Evolutionary conservation across 2,888 invertebrate species (phyloP).

Genomic region (Willowsia nigromaculata): DNA sequence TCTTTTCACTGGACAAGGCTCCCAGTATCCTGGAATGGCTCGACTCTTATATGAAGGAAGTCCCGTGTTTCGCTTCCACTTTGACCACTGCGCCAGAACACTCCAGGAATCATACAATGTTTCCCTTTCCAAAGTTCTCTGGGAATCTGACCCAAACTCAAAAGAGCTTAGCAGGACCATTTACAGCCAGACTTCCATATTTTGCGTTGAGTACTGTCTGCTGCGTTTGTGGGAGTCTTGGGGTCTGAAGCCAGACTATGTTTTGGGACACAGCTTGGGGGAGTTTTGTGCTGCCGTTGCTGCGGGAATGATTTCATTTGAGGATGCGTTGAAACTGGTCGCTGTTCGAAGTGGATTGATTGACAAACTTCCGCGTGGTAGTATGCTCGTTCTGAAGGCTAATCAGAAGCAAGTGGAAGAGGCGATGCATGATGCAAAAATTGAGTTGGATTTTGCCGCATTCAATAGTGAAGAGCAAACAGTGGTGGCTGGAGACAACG

Average conservation of each 20-base stretch:
- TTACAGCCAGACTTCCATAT: too few relatives aligned
- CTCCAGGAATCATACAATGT: slow-evolving; percentile 13
- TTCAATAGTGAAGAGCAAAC: slow-evolving; percentile 65
- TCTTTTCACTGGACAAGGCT: slow-evolving; percentile 59
- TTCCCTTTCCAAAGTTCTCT: slow-evolving; percentile 29
- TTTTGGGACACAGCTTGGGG: too few relatives aligned
- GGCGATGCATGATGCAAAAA: neutral
- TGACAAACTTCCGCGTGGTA: slow-evolving; percentile 36
- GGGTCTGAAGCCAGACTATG: too few relatives aligned
- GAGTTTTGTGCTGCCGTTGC: too few relatives aligned
- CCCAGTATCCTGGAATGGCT: slow-evolving; percentile 61
- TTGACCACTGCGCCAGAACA: slow-evolving; percentile 38
- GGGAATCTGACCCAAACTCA: neutral
- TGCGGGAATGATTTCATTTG: too few relatives aligned
- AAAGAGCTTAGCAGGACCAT: too few relatives aligned
- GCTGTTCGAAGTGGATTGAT: slow-evolving; percentile 59
- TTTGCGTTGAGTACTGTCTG: too few relatives aligned
- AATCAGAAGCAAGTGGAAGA: neutral
- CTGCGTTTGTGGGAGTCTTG: too few relatives aligned
- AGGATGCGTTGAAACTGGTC: slow-evolving; percentile 66
- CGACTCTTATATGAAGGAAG: slow-evolving; percentile 23
- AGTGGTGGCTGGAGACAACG: slow-evolving; percentile 59
- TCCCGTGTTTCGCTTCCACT: slow-evolving; percentile 45
- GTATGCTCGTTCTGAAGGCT: slow-evolving; percentile 42
- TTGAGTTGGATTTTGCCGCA: slow-evolving; percentile 65